Evolutionary conservation across 2,888 invertebrate genomes (phyloP).

Genomic region (Timema podura): DNA sequence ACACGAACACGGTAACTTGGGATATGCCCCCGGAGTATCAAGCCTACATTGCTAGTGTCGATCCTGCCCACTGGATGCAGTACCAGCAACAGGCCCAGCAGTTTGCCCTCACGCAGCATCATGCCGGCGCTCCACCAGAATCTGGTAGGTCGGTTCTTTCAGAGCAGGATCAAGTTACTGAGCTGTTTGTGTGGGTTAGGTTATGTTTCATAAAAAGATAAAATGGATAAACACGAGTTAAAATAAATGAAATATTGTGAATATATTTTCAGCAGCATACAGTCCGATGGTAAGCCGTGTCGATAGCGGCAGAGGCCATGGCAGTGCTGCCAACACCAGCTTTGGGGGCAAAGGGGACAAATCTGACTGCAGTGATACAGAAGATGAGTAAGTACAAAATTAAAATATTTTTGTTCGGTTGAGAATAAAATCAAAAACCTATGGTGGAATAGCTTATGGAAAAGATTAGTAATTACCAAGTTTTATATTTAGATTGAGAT

Average conservation of each 20-base stretch:
- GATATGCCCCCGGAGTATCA: conserved; percentile 53
- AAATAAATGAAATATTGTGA: too few relatives aligned
- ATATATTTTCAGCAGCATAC: too few relatives aligned
- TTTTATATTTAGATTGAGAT: too few relatives aligned
- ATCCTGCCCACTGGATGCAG: conserved; percentile 33
- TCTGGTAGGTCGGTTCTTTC: too few relatives aligned
- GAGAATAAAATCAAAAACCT: too few relatives aligned
- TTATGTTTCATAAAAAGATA: too few relatives aligned
- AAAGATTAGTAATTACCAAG: too few relatives aligned
- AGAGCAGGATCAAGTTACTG: too few relatives aligned
- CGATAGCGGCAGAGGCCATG: conserved; percentile 23
- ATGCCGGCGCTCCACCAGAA: background rate
- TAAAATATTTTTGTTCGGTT: background rate
- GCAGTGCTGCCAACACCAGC: background rate
- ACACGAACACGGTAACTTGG: conserved; percentile 62
- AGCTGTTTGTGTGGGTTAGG: too few relatives aligned
- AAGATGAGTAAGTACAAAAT: conserved; percentile 45
- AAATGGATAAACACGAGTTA: too few relatives aligned
- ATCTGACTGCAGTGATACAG: conserved; percentile 41
- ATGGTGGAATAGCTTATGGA: too few relatives aligned
- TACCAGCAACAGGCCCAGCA: conserved; percentile 15
- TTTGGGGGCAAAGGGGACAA: conserved; percentile 32
- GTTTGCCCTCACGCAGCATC: conserved; percentile 6
- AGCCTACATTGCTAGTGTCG: conserved; percentile 31
- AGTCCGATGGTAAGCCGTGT: too few relatives aligned